Conservation (phyloP, 2,797 vertebrate genomes). For the Selene dorsalis region DNA sequence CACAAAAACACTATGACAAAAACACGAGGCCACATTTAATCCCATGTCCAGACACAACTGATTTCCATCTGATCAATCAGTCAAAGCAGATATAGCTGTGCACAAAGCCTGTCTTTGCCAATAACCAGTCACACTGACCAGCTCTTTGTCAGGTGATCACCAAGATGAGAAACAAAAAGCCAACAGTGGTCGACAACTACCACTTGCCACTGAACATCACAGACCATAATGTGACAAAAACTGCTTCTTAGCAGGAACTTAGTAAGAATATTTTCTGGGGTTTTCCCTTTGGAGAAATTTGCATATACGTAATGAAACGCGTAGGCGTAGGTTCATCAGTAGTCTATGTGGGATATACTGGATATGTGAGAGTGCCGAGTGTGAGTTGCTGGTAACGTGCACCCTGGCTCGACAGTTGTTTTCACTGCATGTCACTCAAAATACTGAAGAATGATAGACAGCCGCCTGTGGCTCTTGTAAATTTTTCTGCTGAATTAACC, state of each 20-base stretch:
- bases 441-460: slow-evolving; percentile 59
- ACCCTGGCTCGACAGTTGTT: slow-evolving; percentile 39
- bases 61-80: slow-evolving; percentile 42
- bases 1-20: slow-evolving; percentile 20
- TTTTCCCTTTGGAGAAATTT: not conserved
- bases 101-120: slow-evolving; percentile 33
- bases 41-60: slow-evolving; percentile 30
- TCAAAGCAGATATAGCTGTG: slow-evolving; percentile 13
- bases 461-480: slow-evolving; percentile 64
- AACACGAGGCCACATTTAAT: not conserved
- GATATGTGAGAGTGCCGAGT: not conserved
- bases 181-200: not conserved
- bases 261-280: not conserved
- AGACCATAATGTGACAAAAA: not conserved
- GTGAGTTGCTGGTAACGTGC: slow-evolving; percentile 19
- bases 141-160: slow-evolving; percentile 29
- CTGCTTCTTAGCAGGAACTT: not conserved
- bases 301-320: not conserved
- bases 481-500: slow-evolving; percentile 65
- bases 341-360: not conserved
- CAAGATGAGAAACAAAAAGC: slow-evolving; percentile 13
- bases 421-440: slow-evolving; percentile 41
- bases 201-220: not conserved
- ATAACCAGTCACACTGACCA: slow-evolving; percentile 19
- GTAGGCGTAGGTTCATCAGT: not conserved